Evolutionary conservation across 2,888 invertebrate genomes (phyloP), one percentile per base, ranked within the genome.

Genomic region (Odontomyia ornata): DNA sequence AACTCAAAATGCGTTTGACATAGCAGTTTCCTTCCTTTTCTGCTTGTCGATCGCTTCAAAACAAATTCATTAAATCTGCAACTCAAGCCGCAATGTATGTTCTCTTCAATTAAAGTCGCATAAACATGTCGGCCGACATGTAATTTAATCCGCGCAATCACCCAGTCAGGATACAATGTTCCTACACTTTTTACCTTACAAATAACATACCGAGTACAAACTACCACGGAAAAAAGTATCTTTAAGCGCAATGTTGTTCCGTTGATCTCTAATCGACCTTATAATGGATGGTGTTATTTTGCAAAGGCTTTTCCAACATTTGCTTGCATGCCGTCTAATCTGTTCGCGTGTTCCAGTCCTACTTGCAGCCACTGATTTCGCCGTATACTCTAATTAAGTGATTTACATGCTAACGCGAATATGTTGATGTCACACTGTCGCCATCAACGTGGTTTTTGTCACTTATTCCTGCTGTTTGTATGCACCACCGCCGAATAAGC

Each of bases 301-400:
- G 36, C 36, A 36, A 5, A 36, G 3, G 36, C 9, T 9, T 36
- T 36, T 36, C 9, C 9, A 3, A 36, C 5, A 36, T 36, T 36
- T 36, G 28, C 1, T 71, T 72, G 71, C 71, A 72, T 72, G 71
- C 28, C 52, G n/a, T 15, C 52, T 56, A 72, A 72, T 72, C 28
- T 36, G 5, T 9, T 72, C 28, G 30, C 71, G 56, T 72, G 71
- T 72, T 18, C 25, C 4, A 56, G 56, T 28, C 28, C 71, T 27
- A n/a, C 71, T 72, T 72, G 52, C 5, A 56, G 71, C 71, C 71
- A 72, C 71, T 72, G 56, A 28, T 46, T 72, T 72, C 47, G 71
- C 46, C 43, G 71, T 56, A 18, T 13, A 72, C 27, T 46, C 56
- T 72, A 72, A 72, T 72, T 72, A 72, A 72, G 71, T 72, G 71